phyloP scores from a whole-genome alignment of 2,113 vertebrate species.

The Nerophis ophidion region DNA sequence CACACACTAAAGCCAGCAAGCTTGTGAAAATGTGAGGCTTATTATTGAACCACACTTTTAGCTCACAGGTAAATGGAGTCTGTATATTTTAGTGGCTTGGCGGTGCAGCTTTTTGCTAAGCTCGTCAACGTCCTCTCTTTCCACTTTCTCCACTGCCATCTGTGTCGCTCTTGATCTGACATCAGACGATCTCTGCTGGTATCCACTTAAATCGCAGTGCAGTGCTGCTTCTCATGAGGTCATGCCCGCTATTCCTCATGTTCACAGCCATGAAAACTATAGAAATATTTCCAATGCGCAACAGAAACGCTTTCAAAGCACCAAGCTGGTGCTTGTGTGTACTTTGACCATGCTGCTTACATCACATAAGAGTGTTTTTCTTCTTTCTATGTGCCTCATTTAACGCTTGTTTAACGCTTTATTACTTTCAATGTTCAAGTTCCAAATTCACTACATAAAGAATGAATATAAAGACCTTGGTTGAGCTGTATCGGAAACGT shows the following conservation, averaged over 20 bases:
- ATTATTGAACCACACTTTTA: neutral
- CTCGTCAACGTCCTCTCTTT: neutral
- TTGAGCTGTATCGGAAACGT: too few relatives aligned
- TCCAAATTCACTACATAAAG: too few relatives aligned
- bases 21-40: neutral
- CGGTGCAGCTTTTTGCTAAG: neutral
- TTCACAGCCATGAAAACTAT: neutral
- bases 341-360: neutral
- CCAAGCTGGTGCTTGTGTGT: neutral
- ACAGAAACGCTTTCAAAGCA: neutral
- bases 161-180: neutral
- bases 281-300: neutral
- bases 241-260: neutral
- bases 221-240: neutral
- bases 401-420: too few relatives aligned
- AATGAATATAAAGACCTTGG: too few relatives aligned
- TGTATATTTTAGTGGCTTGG: neutral
- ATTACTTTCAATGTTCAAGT: too few relatives aligned
- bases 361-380: neutral
- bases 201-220: neutral
- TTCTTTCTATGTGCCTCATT: too few relatives aligned
- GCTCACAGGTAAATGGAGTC: neutral
- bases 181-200: neutral
- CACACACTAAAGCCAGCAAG: neutral
- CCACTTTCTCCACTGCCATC: neutral